Evolutionary conservation across 1,140 invertebrate species (phyloP).

Genomic region (Apis florea): DNA sequence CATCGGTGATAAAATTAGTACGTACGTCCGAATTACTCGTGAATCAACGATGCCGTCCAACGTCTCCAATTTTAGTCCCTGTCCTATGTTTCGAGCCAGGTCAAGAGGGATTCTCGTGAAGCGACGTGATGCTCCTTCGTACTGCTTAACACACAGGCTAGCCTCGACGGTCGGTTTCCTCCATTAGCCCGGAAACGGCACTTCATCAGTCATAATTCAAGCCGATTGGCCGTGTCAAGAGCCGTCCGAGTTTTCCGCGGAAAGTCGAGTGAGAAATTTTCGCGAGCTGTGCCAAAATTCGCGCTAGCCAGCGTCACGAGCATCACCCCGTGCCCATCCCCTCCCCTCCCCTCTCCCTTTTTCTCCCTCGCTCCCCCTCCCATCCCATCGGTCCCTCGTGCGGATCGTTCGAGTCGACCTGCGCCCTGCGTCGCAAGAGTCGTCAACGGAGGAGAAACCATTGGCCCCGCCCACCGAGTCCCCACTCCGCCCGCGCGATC

Average conservation of each 20-base stretch:
- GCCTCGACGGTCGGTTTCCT: slow-evolving; percentile 16
- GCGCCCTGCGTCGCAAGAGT: slow-evolving; percentile 7
- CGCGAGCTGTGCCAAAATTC: slow-evolving; percentile 76
- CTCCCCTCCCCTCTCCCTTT: no score
- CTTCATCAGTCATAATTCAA: slow-evolving; percentile 61
- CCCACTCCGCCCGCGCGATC: slow-evolving; percentile 1
- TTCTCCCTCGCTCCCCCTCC: neutral
- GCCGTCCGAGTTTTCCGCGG: slow-evolving; percentile 61
- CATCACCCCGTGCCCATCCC: slow-evolving; percentile 23
- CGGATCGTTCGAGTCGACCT: neutral
- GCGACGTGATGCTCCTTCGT: no score
- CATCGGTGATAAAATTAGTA: no score
- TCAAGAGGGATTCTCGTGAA: neutral
- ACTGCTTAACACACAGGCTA: neutral
- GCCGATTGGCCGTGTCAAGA: slow-evolving; percentile 56
- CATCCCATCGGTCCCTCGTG: neutral
- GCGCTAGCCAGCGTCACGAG: slow-evolving; percentile 69
- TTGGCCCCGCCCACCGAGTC: slow-evolving; percentile 55
- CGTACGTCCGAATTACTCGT: neutral
- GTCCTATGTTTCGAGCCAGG: neutral
- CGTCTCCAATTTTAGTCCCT: neutral
- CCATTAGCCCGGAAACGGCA: slow-evolving; percentile 41
- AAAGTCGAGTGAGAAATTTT: slow-evolving; percentile 70
- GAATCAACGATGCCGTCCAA: neutral
- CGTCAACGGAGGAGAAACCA: slow-evolving; percentile 52